These are phyloP conservation scores for Rhea pennata DNA, from an alignment of 2,113 vertebrate genomes.

Conservation along the genomic window DNA sequence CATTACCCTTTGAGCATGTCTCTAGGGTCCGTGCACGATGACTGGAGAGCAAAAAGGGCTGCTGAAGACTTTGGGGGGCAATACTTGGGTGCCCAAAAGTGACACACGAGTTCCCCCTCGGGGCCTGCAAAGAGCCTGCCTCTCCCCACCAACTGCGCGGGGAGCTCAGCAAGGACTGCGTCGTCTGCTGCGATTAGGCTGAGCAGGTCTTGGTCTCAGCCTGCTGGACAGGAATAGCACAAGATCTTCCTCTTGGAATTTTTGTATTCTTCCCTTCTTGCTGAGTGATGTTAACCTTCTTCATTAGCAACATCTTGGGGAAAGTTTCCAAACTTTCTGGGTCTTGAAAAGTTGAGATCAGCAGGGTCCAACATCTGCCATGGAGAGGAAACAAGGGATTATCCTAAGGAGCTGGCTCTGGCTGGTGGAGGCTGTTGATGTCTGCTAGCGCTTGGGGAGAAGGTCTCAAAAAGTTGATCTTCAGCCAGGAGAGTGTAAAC, in stretches of 20 bases:
- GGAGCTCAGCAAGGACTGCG: background rate
- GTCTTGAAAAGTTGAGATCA: background rate
- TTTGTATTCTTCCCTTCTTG: background rate
- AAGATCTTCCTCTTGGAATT: accelerated
- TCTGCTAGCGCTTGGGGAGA: background rate
- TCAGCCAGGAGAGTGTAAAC: too few species aligned
- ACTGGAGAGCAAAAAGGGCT: background rate
- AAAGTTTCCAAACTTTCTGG: background rate
- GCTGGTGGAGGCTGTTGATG: background rate
- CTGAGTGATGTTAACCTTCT: background rate
- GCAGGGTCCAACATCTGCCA: background rate
- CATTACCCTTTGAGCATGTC: background rate
- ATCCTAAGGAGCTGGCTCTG: background rate
- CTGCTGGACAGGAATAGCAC: background rate
- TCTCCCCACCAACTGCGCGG: background rate
- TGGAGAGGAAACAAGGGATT: background rate
- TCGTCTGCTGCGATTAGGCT: too few species aligned
- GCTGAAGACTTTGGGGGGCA: background rate
- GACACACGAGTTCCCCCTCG: accelerated
- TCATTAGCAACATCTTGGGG: background rate
- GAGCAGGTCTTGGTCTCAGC: background rate
- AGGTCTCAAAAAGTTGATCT: background rate
- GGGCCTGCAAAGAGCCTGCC: background rate
- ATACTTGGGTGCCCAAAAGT: background rate
- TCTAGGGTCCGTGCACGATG: background rate